A percentile compares a stretch with the other conserved stretches of the same genome.
These are phyloP conservation scores for Danaus chrysippus DNA, from an alignment of 2,888 invertebrate species.

Conservation along the genomic window DNA sequence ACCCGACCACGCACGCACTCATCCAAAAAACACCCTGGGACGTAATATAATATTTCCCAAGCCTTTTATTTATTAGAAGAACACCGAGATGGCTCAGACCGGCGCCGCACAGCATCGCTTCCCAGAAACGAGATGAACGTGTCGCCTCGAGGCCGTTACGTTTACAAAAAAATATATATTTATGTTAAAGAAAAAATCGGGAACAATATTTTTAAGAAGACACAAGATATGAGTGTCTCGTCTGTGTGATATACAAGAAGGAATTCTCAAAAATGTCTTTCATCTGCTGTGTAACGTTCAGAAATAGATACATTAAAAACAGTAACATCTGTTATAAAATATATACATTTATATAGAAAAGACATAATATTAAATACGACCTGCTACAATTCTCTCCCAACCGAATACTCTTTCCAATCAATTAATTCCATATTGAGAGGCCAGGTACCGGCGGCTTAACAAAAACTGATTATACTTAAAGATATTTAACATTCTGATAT, in stretches of 20 bases:
- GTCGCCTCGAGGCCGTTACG: conserved; percentile 73
- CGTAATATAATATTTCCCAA: conserved; percentile 78
- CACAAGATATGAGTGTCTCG: conserved; percentile 71
- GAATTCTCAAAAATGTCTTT: background rate
- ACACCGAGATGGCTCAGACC: conserved; percentile 46
- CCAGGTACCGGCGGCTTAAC: conserved; percentile 19
- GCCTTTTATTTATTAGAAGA: conserved; percentile 75
- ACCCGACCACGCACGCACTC: conserved; percentile 57
- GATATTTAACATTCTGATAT: conserved; percentile 15
- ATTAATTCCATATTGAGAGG: conserved; percentile 25
- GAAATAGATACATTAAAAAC: conserved; percentile 18
- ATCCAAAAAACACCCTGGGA: conserved; percentile 67
- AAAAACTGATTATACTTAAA: conserved; percentile 21
- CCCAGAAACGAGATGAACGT: conserved; percentile 66
- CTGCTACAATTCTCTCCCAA: conserved; percentile 17
- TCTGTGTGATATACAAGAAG: conserved; percentile 27
- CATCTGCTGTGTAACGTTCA: conserved; percentile 35
- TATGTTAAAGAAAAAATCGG: conserved; percentile 75
- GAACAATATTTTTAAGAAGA: conserved; percentile 66
- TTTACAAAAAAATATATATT: conserved; percentile 75
- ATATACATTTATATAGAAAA: background rate
- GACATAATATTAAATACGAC: conserved; percentile 13
- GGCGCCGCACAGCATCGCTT: conserved; percentile 75
- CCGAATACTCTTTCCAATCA: conserved; percentile 26
- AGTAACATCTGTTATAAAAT: no score